phyloP scores from a whole-genome alignment of 2,113 vertebrate genomes.

The Anoplopoma fimbria region DNA sequence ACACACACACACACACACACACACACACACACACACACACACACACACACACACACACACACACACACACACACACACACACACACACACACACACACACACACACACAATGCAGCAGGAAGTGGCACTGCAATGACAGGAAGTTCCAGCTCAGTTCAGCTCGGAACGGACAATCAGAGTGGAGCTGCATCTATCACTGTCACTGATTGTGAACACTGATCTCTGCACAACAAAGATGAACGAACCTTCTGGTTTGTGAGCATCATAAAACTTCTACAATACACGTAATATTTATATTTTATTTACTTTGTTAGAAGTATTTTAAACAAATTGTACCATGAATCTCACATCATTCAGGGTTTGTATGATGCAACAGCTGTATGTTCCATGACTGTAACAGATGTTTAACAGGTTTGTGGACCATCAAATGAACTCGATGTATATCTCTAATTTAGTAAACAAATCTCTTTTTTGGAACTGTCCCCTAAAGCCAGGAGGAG shows the following conservation, averaged over 20 bases:
- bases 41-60: conserved; percentile 5
- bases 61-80: conserved; percentile 18
- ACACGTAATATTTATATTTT: neutral
- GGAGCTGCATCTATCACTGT: conserved; percentile 32
- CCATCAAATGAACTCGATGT: too few species aligned
- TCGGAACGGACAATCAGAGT: conserved; percentile 13
- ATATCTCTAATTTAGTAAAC: too few species aligned
- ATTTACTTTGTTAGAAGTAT: too few species aligned
- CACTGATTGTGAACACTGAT: neutral
- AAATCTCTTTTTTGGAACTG: too few species aligned
- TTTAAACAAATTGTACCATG: neutral
- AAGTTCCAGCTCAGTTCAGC: conserved; percentile 57
- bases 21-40: conserved; percentile 20
- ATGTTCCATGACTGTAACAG: neutral
- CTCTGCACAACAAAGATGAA: neutral
- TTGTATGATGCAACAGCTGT: neutral
- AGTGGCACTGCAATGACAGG: conserved; percentile 67
- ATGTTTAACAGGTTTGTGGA: neutral
- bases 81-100: conserved; percentile 5
- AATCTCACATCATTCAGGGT: neutral
- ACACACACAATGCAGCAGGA: conserved; percentile 61
- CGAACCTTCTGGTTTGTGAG: neutral
- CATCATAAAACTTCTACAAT: neutral
- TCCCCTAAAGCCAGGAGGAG: neutral
- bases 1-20: conserved; percentile 23